Percentiles rank a stretch among this genome's conserved stretches.
Evolutionary conservation across 2,113 vertebrate species (phyloP).

Genomic region (Myanophis thanlyinensis): DNA sequence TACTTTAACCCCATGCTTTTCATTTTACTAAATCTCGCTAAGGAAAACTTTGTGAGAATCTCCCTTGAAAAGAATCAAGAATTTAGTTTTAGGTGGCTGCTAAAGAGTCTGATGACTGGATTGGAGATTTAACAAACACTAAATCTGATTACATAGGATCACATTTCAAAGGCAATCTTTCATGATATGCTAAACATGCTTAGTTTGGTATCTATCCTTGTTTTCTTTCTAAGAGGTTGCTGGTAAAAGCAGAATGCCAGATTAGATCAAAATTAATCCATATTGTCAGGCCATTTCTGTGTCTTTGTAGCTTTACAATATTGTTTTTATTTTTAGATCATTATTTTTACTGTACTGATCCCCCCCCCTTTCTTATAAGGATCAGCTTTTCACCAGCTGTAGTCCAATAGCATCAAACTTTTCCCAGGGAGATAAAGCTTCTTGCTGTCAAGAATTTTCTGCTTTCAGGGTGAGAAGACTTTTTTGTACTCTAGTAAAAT

Average conservation of each 20-base stretch:
- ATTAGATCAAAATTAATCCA: not conserved
- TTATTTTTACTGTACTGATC: not conserved
- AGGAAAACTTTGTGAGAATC: not conserved
- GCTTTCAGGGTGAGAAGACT: not conserved
- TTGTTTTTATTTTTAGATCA: too few relatives aligned
- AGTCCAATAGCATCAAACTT: not conserved
- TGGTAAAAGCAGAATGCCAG: not conserved
- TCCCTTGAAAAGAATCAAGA: not conserved
- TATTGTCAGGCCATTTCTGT: not conserved
- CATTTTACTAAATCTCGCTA: not conserved
- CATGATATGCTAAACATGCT: not conserved
- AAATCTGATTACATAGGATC: not conserved
- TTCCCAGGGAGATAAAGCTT: constrained; percentile 15
- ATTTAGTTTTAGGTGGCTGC: not conserved
- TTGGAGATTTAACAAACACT: not conserved
- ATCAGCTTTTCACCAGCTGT: not conserved
- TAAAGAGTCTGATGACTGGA: not conserved
- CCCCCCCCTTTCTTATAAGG: not conserved
- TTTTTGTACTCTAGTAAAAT: not conserved
- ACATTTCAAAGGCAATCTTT: not conserved
- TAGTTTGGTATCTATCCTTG: not conserved
- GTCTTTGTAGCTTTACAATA: not conserved
- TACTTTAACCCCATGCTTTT: not conserved
- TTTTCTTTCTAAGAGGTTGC: not conserved
- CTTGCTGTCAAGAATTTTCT: not conserved